These are phyloP conservation scores for Drosophila melanosoma DNA, from an alignment of 2,888 invertebrate genomes.

Conservation along the genomic window DNA sequence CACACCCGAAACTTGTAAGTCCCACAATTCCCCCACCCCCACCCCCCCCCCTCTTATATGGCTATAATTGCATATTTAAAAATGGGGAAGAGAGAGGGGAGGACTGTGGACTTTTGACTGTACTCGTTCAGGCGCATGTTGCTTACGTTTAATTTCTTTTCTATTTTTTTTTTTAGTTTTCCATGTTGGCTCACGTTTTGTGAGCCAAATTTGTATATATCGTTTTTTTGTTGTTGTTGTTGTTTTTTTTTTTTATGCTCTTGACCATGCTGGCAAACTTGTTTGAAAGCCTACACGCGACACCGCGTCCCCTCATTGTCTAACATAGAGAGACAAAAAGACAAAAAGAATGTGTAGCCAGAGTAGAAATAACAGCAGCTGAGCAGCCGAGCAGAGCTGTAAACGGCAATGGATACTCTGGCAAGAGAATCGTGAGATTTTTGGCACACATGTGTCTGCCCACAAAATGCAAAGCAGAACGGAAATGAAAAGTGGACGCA, in stretches of 20 bases:
- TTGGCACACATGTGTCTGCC: conserved; percentile 40
- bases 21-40: background rate
- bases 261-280: conserved; percentile 69
- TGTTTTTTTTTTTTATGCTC: conserved; percentile 37
- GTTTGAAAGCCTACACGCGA: conserved; percentile 58
- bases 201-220: conserved; percentile 44
- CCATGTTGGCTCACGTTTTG: conserved; percentile 43
- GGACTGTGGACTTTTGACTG: background rate
- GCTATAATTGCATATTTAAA: conserved; percentile 9
- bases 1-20: conserved; percentile 20
- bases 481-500: conserved; percentile 69
- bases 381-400: conserved; percentile 6
- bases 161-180: conserved; percentile 50
- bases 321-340: conserved; percentile 11
- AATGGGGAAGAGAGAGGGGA: background rate
- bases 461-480: conserved; percentile 52
- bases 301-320: conserved; percentile 18
- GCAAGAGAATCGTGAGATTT: conserved; percentile 50
- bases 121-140: conserved; percentile 23
- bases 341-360: conserved; percentile 26
- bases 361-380: conserved; percentile 6
- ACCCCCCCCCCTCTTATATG: background rate
- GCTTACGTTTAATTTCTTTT: conserved; percentile 70
- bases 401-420: conserved; percentile 21
- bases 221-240: background rate